A percentile compares a stretch with the other conserved stretches of the same genome.
These are phyloP conservation scores for Neotragus moschatus DNA, from an alignment of 2,113 vertebrate species.

Conservation along the genomic window DNA sequence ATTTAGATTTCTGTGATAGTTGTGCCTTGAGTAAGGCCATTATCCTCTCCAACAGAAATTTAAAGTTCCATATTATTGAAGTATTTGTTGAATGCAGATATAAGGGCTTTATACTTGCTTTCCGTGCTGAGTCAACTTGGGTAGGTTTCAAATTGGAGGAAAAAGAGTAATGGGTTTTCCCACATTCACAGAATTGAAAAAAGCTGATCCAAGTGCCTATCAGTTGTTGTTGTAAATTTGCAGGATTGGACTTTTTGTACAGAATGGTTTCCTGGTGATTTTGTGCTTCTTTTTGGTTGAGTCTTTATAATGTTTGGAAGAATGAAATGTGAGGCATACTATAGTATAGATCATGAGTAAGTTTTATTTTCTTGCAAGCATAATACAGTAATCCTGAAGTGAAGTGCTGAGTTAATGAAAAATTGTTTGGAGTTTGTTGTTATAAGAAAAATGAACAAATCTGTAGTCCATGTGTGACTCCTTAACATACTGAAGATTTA, in stretches of 20 bases:
- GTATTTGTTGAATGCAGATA: not conserved
- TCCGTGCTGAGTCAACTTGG: not conserved
- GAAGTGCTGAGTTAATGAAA: not conserved
- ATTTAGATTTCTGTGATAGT: not conserved
- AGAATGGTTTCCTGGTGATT: slow-evolving; percentile 9
- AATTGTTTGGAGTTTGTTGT: not conserved
- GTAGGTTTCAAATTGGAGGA: not conserved
- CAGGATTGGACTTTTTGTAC: not conserved
- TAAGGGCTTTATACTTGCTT: not conserved
- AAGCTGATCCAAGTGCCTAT: not conserved
- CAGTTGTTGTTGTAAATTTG: not conserved
- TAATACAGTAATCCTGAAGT: not conserved
- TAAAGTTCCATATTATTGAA: not conserved
- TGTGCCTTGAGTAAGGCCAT: not conserved
- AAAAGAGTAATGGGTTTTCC: not conserved
- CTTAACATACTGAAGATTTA: not conserved
- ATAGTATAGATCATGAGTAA: not conserved
- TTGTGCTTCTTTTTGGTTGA: not conserved
- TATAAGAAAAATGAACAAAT: not conserved
- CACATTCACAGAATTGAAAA: not conserved
- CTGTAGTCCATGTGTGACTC: not conserved
- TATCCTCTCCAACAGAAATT: not conserved
- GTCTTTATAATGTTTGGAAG: not conserved
- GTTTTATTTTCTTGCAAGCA: slow-evolving; percentile 4
- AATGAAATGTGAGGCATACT: not conserved